Base-by-base conservation (phyloP, 1,140 invertebrate species). In the Hormaphis cornu region DNA sequence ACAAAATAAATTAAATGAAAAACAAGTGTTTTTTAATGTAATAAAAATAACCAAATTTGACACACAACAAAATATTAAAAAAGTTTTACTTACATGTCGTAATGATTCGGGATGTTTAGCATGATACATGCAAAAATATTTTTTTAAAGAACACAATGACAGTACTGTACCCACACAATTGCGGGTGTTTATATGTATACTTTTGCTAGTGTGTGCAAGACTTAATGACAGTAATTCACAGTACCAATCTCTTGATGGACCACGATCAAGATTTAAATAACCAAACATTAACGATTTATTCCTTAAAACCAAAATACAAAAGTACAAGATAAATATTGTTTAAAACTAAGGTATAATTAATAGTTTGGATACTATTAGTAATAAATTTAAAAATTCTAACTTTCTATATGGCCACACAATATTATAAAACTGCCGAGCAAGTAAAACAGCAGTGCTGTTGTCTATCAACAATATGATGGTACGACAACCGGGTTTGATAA, bases 101-200 rank as follows among this genome's bases (percentile, higher is more conserved):
- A 44, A 66, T 6, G 61, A 66, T 66, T 66, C 86, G 20, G 85
- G 85, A 79, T 95, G 91, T 78, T 95, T 96, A 37, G 95, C 93
- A 80, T 99, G 95, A 80, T 97, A 98, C 81, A 99, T 95, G 77
- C 93, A 97, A 81, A 97, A 98, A 80, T 98, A 98, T 80, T 95
- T 94, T 54, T 95, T 82, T 78, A 94, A 91, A 5, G 95, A 95
- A 81, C 98, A 98, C 37, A 98, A 80, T 1, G 94, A 90, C 22
- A 99, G 79, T 33, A 99, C 95, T 22, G 97, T 99, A 7, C 97
- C 97, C 35, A 98, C 88, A 79, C 94, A 97, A 81, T 98, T 98
- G 74, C 91, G 86, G 3, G 93, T 90, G 82, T 98, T 98, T 40
- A 98, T 96, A 72, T 89, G 87, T 61, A 97, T 81, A 73, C 91